Percentiles rank a stretch among this genome's conserved stretches.
phyloP scores from a whole-genome alignment of 2,888 invertebrate species.

The Bhutanitis thaidina region DNA sequence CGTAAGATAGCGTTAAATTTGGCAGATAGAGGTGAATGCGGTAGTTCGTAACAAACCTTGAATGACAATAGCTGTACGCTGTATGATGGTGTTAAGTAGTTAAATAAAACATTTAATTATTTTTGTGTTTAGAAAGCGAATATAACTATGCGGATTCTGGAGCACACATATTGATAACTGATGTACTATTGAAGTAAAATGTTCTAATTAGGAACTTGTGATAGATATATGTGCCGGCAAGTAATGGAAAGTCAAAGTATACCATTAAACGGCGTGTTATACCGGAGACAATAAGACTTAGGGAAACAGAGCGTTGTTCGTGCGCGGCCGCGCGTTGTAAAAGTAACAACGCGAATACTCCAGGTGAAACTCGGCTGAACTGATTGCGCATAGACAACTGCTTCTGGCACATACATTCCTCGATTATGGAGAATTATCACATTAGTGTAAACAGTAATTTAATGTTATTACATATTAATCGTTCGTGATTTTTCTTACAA shows the following conservation, averaged over 20 bases:
- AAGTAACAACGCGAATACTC: slow-evolving; percentile 78
- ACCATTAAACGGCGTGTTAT: slow-evolving; percentile 47
- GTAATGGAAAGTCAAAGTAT: slow-evolving; percentile 69
- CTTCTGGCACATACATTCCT: slow-evolving; percentile 56
- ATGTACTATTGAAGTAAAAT: too few relatives aligned
- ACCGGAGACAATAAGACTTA: slow-evolving; percentile 66
- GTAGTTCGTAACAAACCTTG: too few relatives aligned
- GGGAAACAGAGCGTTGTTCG: slow-evolving; percentile 76
- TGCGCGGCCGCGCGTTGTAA: slow-evolving; percentile 77
- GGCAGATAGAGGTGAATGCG: too few relatives aligned
- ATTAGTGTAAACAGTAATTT: slow-evolving; percentile 25
- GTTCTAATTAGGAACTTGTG: too few relatives aligned
- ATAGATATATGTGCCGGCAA: slow-evolving; percentile 20
- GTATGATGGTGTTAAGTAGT: too few relatives aligned
- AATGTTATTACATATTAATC: slow-evolving; percentile 1
- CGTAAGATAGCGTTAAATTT: too few relatives aligned
- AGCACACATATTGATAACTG: too few relatives aligned
- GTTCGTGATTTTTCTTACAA: neutral
- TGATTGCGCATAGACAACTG: slow-evolving; percentile 52
- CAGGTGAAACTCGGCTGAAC: slow-evolving; percentile 75
- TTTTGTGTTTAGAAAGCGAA: too few relatives aligned
- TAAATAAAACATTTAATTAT: too few relatives aligned
- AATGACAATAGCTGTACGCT: too few relatives aligned
- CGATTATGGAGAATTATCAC: slow-evolving; percentile 47
- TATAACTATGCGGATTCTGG: too few relatives aligned